These are phyloP conservation scores for Drosophila nr. fundita DNA, from an alignment of 2,888 invertebrate genomes.

Conservation along the genomic window DNA sequence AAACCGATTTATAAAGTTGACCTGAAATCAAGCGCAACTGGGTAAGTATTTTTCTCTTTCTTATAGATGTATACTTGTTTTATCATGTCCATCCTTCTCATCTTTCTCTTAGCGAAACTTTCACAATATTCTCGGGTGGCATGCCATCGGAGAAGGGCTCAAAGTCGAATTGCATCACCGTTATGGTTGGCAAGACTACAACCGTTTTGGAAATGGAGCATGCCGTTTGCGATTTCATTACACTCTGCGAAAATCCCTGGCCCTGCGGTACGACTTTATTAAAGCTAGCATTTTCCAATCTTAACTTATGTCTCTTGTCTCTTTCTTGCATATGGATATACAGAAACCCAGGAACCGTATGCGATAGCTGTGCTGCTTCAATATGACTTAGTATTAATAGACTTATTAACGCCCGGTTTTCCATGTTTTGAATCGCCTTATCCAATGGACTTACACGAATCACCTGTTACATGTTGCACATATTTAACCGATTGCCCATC, in stretches of 20 bases:
- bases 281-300: no score
- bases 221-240: constrained; percentile 98
- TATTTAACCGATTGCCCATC: constrained; percentile 99
- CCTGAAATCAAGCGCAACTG: constrained; percentile 93
- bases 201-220: constrained; percentile 99
- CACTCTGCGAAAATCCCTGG: constrained; percentile 97
- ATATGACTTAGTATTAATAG: constrained; percentile 99
- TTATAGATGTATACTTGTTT: neutral
- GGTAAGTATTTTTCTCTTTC: constrained; percentile 53
- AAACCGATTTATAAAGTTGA: constrained; percentile 98
- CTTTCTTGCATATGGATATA: constrained; percentile 52
- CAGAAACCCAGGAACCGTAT: constrained; percentile 98
- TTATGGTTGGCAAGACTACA: constrained; percentile 97
- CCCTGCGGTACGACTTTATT: constrained; percentile 89
- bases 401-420: constrained; percentile 97
- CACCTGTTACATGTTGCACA: constrained; percentile 97
- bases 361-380: constrained; percentile 98
- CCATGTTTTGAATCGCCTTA: constrained; percentile 99
- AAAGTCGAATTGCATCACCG: constrained; percentile 96
- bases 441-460: constrained; percentile 99
- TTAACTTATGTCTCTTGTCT: neutral
- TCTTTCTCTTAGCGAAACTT: constrained; percentile 90
- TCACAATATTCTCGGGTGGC: constrained; percentile 98
- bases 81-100: neutral
- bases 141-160: constrained; percentile 95